Percentiles rank a stretch among this genome's conserved stretches.
phyloP scores from a whole-genome alignment of 2,888 invertebrate species.

The Aphidoletes aphidimyza region DNA sequence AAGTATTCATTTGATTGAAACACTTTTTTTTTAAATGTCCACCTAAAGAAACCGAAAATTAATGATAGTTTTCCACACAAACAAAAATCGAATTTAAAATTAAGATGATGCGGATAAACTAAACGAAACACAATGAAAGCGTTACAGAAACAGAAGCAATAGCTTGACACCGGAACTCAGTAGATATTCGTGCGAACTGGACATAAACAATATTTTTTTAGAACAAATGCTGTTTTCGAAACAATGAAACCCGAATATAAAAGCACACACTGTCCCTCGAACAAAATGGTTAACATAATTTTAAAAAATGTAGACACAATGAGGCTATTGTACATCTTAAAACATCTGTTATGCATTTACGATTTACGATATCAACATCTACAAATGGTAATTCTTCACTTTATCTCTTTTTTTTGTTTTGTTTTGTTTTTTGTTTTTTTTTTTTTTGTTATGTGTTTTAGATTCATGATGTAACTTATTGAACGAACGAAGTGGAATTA shows the following conservation, averaged over 20 bases:
- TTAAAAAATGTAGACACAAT: not conserved
- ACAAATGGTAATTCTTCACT: not conserved
- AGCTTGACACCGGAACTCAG: not conserved
- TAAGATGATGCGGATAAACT: not conserved
- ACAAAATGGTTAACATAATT: conserved; percentile 31
- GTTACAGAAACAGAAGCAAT: conserved; percentile 40
- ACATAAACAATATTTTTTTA: conserved; percentile 24
- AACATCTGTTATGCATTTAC: not conserved
- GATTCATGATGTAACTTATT: not conserved
- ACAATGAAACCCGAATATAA: not conserved
- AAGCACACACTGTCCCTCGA: not conserved
- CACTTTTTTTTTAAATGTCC: not conserved
- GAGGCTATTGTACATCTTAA: conserved; percentile 11
- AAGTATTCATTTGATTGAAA: not conserved
- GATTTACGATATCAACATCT: not conserved
- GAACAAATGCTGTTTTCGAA: not conserved
- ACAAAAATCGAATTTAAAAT: not conserved
- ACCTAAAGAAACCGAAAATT: too few species aligned
- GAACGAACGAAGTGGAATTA: not conserved
- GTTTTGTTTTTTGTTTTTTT: too few species aligned
- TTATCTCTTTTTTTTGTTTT: not conserved
- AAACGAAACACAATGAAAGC: not conserved
- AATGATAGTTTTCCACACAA: not conserved
- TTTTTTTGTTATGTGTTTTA: too few species aligned
- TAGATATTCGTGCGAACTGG: not conserved